Evolutionary conservation across 2,797 vertebrate species (phyloP).

Genomic region (Megalops cyprinoides): DNA sequence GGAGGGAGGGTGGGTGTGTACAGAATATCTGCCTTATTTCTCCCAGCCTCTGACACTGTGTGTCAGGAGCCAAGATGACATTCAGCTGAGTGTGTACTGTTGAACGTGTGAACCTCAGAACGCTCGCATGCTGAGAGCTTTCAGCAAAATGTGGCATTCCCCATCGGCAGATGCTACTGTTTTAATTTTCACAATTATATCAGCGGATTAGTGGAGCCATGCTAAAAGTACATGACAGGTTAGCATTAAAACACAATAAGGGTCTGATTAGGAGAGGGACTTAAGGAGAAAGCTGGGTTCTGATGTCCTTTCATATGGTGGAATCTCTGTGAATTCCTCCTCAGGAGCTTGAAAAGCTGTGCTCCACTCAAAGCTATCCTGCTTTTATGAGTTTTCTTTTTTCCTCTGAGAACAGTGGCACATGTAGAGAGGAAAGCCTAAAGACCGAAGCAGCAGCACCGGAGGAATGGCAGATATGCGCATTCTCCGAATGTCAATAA

Average conservation of each 20-base stretch:
- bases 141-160: background rate
- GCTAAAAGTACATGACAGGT: background rate
- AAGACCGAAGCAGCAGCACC: slow-evolving; percentile 52
- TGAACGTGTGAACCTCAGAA: background rate
- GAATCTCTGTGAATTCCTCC: slow-evolving; percentile 48
- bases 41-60: slow-evolving; percentile 50
- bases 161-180: background rate
- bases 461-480: slow-evolving; percentile 63
- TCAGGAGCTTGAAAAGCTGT: slow-evolving; percentile 36
- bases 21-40: slow-evolving; percentile 72
- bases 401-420: slow-evolving; percentile 46
- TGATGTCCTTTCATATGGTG: slow-evolving; percentile 43
- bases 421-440: slow-evolving; percentile 56
- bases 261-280: slow-evolving; percentile 41
- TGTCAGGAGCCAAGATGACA: slow-evolving; percentile 62
- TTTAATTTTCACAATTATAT: background rate
- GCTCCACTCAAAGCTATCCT: slow-evolving; percentile 39
- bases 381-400: slow-evolving; percentile 41
- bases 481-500: slow-evolving; percentile 69
- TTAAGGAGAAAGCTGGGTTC: slow-evolving; percentile 51
- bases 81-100: slow-evolving; percentile 48
- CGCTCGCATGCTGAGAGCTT: no score
- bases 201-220: background rate
- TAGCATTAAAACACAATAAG: slow-evolving; percentile 44
- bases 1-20: slow-evolving; percentile 58